Base-by-base conservation (phyloP, 1,140 invertebrate genomes). In the Tetragonula clypearis region DNA sequence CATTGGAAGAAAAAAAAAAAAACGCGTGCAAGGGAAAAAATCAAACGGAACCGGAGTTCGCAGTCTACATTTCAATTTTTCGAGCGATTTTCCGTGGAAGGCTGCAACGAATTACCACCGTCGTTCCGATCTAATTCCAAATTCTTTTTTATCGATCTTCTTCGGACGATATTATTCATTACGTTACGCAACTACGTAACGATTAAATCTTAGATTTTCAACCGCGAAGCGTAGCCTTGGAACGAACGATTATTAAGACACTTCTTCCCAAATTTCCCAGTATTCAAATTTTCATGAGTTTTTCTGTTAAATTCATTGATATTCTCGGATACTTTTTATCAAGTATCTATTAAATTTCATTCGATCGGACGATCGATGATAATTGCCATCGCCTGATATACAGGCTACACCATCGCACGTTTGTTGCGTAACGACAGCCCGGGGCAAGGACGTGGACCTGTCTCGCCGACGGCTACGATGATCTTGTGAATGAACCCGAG, bases 371-470 rank as follows among this genome's bases (percentile, higher is more conserved):
- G 8, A 15, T n/a, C 15, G 21, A 6, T 9, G 30, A 35, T 12
- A 55, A 88, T 55, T 55, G 9, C 75, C 41, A 49, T 69, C 65
- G 82, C 53, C 35, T 19, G 49, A 26, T 2, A 88, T 49, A 17
- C 65, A 35, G 6, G 35, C 41, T 49, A 75, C 30, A 30, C 74
- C 58, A 23, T 30, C 9, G 17, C 30, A 14, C 19, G 41, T 71
- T 41, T 21, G 35, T 88, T 88, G 65, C 79, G 77, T 76, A 62
- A 82, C 66, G 9, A 69, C 56, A 75, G 92, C 93, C 92, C 53
- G 86, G 80, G 92, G 93, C 93, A 94, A 93, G 93, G 93, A 86
- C 92, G 92, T 88, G 82, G 88, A 94, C 92, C 87, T 90, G 92
- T 92, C 87, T 91, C 79, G 93, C 93, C 90, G 77, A 62, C 69